phyloP scores from a whole-genome alignment of 2,797 vertebrate genomes.

The Potorous gilbertii region DNA sequence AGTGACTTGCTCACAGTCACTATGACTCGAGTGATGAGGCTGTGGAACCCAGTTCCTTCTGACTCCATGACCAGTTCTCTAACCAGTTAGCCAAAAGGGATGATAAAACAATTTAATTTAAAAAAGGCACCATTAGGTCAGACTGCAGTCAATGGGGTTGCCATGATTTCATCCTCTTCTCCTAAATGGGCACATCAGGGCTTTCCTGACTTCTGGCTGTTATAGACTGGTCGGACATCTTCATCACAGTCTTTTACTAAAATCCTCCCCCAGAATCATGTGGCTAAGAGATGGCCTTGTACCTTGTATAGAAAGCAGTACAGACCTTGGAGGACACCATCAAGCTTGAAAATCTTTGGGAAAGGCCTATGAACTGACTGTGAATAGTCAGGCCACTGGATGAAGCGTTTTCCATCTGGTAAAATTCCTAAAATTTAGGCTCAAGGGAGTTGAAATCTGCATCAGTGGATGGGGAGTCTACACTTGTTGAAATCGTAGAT shows the following conservation, averaged over 20 bases:
- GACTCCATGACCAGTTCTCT: background rate
- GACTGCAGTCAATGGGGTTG: background rate
- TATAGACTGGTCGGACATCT: background rate
- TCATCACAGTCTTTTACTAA: background rate
- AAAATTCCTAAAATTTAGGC: background rate
- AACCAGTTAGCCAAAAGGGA: background rate
- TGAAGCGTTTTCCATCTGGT: background rate
- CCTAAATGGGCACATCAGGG: background rate
- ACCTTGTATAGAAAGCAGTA: background rate
- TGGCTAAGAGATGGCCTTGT: background rate
- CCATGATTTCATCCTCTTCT: background rate
- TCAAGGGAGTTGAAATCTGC: background rate
- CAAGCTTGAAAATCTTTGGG: background rate
- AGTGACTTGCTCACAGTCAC: background rate
- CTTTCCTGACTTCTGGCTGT: background rate
- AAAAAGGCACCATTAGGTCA: background rate
- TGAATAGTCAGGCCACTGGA: background rate
- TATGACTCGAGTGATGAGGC: background rate
- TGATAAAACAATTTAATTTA: background rate
- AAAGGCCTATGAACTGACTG: background rate
- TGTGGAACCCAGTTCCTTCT: background rate
- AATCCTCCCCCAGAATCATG: background rate
- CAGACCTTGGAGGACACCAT: background rate
- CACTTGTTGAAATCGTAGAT: background rate
- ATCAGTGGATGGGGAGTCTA: background rate